A percentile compares a stretch with the other conserved stretches of the same genome.
Evolutionary conservation across 1,140 invertebrate species (phyloP).

Genomic region (Globodera rostochiensis): DNA sequence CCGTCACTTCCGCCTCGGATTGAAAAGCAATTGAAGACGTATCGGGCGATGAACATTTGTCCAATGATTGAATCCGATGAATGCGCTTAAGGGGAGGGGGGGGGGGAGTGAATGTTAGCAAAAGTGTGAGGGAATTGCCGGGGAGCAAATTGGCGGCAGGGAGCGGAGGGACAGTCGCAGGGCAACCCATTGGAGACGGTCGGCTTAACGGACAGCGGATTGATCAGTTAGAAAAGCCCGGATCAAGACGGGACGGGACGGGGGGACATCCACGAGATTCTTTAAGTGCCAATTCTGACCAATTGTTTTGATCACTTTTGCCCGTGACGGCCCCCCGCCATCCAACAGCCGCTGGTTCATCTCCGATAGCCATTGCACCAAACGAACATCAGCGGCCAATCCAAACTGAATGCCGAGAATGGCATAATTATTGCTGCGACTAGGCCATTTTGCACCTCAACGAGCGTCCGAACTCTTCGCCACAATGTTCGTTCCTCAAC

Average conservation of each 20-base stretch:
- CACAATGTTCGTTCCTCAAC: not conserved
- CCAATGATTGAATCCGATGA: not conserved
- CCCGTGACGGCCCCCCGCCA: not conserved
- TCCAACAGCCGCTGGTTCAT: not conserved
- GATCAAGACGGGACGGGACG: too few relatives aligned
- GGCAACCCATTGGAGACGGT: slow-evolving; percentile 1
- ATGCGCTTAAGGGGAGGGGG: not conserved
- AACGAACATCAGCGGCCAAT: not conserved
- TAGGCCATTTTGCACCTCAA: not conserved
- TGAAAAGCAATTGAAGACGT: not conserved
- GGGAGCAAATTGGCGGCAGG: slow-evolving; percentile 1
- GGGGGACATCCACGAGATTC: too few relatives aligned
- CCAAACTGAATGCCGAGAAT: not conserved
- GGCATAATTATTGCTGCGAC: not conserved
- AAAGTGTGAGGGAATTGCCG: not conserved
- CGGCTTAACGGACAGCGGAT: slow-evolving; percentile 4
- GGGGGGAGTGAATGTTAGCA: not conserved
- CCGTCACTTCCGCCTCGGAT: not conserved
- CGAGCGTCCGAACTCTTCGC: not conserved
- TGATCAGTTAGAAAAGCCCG: not conserved
- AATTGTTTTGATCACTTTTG: not conserved
- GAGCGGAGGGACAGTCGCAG: not conserved
- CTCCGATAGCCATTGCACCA: not conserved
- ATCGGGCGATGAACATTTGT: not conserved
- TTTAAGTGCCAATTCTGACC: not conserved